Evolutionary conservation across 2,888 invertebrate species (phyloP).

Genomic region (Tetranychus piercei): DNA sequence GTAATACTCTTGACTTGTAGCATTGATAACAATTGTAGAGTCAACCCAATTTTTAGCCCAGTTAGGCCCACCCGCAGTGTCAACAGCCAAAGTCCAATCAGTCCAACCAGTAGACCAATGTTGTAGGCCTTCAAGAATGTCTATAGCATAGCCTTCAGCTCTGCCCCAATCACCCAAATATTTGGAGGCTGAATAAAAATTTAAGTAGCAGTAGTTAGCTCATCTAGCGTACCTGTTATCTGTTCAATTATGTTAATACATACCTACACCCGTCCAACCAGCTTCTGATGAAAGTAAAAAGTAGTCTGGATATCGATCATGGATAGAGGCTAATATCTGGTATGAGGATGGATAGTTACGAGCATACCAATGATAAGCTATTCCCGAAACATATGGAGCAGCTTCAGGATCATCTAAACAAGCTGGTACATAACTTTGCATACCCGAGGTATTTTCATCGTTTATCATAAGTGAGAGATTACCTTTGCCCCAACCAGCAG

Average conservation of each 20-base stretch:
- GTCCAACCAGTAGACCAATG: conserved; percentile 40
- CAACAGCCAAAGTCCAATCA: conserved; percentile 41
- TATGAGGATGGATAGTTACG: conserved; percentile 29
- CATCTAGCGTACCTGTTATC: conserved; percentile 7
- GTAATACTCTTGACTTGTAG: conserved; percentile 35
- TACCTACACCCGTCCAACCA: conserved; percentile 38
- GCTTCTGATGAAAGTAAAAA: conserved; percentile 64
- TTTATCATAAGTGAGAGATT: conserved; percentile 49
- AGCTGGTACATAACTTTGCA: not conserved
- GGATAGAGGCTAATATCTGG: not conserved
- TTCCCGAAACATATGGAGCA: conserved; percentile 43
- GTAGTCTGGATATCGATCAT: conserved; percentile 41
- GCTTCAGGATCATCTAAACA: conserved; percentile 28
- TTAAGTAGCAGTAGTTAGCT: not conserved
- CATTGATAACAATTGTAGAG: conserved; percentile 38
- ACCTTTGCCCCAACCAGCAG: conserved; percentile 36
- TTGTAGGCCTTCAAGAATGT: conserved; percentile 34
- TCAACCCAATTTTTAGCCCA: conserved; percentile 40
- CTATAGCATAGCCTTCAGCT: conserved; percentile 44
- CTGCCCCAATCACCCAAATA: conserved; percentile 48
- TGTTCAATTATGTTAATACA: not conserved
- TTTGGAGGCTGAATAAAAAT: conserved; percentile 12
- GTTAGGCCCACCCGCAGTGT: conserved; percentile 38
- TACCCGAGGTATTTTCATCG: conserved; percentile 40
- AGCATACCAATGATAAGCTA: conserved; percentile 63